A percentile compares a stretch with the other conserved stretches of the same genome.
These are phyloP conservation scores for Phoenoteleia sp. DNA, from an alignment of 2,888 invertebrate species.

Conservation along the genomic window DNA sequence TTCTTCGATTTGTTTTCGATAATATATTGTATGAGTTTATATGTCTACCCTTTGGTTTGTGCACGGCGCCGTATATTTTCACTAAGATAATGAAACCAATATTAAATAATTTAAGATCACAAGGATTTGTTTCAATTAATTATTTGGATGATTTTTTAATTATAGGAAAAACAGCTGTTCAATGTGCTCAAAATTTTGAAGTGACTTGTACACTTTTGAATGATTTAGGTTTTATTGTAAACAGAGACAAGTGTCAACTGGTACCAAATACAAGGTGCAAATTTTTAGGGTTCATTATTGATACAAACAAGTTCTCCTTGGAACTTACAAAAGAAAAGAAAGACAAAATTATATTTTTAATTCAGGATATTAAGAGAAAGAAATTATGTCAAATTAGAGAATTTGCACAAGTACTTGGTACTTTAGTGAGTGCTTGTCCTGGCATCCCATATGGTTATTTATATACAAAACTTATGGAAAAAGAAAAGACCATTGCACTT, in stretches of 20 bases:
- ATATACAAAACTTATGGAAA: constrained; percentile 17
- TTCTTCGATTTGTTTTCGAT: constrained; percentile 65
- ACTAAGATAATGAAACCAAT: constrained; percentile 66
- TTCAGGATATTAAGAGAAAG: constrained; percentile 1
- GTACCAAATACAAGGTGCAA: constrained; percentile 89
- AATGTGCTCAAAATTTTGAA: constrained; percentile 46
- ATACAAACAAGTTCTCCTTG: constrained; percentile 4
- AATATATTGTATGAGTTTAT: constrained; percentile 62
- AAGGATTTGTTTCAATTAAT: constrained; percentile 48
- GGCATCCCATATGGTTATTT: constrained; percentile 39
- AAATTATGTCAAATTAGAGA: constrained; percentile 24
- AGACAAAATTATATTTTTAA: constrained; percentile 15
- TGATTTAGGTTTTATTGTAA: constrained; percentile 45
- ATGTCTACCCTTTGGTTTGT: constrained; percentile 71
- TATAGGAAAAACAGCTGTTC: not conserved
- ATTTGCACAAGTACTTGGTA: constrained; percentile 53
- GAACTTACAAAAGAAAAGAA: constrained; percentile 39
- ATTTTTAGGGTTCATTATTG: constrained; percentile 47
- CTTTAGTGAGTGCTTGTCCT: constrained; percentile 38
- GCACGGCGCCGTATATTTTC: constrained; percentile 56
- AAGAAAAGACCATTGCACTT: constrained; percentile 20
- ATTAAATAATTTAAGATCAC: constrained; percentile 26
- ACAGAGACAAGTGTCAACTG: constrained; percentile 44
- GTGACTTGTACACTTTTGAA: not conserved
- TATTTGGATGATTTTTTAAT: constrained; percentile 65